Conservation (phyloP, 2,797 vertebrate genomes). For the Argya squamiceps region DNA sequence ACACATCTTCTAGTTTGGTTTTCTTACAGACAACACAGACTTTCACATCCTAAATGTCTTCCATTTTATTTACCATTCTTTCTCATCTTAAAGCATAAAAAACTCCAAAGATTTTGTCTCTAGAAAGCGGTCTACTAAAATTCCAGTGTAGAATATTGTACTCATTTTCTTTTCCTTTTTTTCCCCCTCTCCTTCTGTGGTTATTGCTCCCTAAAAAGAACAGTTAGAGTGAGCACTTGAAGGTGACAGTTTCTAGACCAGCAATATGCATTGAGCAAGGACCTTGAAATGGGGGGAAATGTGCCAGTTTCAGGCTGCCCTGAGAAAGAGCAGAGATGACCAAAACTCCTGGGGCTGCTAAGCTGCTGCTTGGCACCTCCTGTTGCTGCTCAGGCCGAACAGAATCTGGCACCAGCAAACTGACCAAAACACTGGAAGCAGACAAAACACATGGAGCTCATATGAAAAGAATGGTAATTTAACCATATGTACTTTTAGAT, state of each 20-base stretch:
- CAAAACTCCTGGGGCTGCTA: background rate
- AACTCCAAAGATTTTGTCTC: background rate
- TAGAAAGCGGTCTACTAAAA: background rate
- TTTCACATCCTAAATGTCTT: background rate
- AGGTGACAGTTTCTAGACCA: background rate
- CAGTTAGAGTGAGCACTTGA: background rate
- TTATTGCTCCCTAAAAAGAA: background rate
- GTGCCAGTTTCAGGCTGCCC: background rate
- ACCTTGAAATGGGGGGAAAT: background rate
- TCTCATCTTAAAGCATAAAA: background rate
- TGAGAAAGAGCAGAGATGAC: background rate
- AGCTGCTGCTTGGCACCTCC: background rate
- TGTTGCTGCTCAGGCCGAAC: background rate
- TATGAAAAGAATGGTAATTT: background rate
- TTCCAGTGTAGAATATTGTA: background rate
- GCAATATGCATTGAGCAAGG: background rate
- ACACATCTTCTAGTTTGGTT: background rate
- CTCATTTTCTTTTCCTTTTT: rapidly evolving
- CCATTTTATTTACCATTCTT: background rate
- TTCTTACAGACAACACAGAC: background rate
- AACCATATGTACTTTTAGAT: background rate
- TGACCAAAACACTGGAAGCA: background rate
- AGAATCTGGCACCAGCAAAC: background rate
- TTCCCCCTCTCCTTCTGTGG: background rate
- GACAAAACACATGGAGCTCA: background rate